Percentiles rank a stretch among this genome's conserved stretches.
These are phyloP conservation scores for Globodera ellingtonae DNA, from an alignment of 1,140 invertebrate species.

Conservation along the genomic window DNA sequence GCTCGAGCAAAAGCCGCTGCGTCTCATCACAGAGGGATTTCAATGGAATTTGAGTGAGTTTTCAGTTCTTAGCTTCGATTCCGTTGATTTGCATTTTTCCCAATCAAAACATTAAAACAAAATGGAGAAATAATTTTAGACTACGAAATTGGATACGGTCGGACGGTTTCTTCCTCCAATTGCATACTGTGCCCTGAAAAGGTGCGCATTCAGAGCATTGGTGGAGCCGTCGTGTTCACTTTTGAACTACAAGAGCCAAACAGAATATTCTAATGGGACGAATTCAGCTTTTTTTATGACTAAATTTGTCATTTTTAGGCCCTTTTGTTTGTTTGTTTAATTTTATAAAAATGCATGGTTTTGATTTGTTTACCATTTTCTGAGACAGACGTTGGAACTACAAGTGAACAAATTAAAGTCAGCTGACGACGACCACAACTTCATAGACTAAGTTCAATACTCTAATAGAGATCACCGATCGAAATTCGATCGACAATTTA, in stretches of 20 bases:
- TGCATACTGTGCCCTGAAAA: slow-evolving; percentile 20
- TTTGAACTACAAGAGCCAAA: slow-evolving; percentile 31
- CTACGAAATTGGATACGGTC: slow-evolving; percentile 28
- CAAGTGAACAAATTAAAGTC: no score
- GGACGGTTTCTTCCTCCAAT: slow-evolving; percentile 28
- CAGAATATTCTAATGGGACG: not conserved
- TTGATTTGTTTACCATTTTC: no score
- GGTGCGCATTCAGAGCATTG: slow-evolving; percentile 12
- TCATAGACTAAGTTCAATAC: no score
- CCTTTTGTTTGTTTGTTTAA: not conserved
- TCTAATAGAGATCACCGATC: no score
- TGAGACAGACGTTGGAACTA: no score
- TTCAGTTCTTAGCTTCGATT: not conserved
- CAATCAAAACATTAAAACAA: slow-evolving; percentile 17
- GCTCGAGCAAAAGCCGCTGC: slow-evolving; percentile 17
- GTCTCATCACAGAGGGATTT: slow-evolving; percentile 29
- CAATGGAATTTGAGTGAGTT: slow-evolving; percentile 32
- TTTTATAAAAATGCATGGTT: no score
- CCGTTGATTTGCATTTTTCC: no score
- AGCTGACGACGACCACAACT: no score
- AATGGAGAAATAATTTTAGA: slow-evolving; percentile 22
- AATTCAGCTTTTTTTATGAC: not conserved
- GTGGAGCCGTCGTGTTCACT: slow-evolving; percentile 31
- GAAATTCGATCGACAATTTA: no score
- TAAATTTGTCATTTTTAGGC: no score